These are phyloP conservation scores for Coluber constrictor DNA, from an alignment of 2,797 vertebrate species.

Conservation along the genomic window DNA sequence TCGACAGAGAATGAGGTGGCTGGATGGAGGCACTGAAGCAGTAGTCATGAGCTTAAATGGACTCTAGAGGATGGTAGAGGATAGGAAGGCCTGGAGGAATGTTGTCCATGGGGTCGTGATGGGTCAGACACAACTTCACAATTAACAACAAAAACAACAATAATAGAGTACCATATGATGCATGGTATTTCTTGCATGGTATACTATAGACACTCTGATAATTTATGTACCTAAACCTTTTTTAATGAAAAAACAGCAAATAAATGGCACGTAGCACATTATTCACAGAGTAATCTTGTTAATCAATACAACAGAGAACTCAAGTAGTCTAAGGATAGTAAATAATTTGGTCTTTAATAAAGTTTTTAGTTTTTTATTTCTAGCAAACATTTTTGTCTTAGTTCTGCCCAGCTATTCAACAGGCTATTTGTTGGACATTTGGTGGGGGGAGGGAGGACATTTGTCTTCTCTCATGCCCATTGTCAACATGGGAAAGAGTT, in stretches of 20 bases:
- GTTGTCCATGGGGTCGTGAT: too few species aligned
- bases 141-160: too few species aligned
- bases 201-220: not conserved
- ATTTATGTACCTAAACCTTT: not conserved
- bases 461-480: not conserved
- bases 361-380: not conserved
- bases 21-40: too few species aligned
- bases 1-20: too few species aligned
- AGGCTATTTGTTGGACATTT: not conserved
- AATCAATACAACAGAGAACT: not conserved
- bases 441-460: not conserved
- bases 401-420: not conserved
- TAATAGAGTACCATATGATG: not conserved
- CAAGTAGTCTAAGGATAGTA: not conserved
- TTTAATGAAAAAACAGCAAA: not conserved
- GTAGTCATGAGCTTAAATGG: too few species aligned
- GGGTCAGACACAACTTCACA: too few species aligned
- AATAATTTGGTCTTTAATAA: not conserved
- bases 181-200: not conserved
- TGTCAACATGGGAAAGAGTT: not conserved
- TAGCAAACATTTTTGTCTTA: not conserved
- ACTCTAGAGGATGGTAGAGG: too few species aligned
- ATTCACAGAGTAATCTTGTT: not conserved
- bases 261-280: not conserved
- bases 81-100: too few species aligned